Percentiles rank a stretch among this genome's conserved stretches.
Evolutionary conservation across 2,797 vertebrate species (phyloP).

Genomic region (Sebastes glaucus): DNA sequence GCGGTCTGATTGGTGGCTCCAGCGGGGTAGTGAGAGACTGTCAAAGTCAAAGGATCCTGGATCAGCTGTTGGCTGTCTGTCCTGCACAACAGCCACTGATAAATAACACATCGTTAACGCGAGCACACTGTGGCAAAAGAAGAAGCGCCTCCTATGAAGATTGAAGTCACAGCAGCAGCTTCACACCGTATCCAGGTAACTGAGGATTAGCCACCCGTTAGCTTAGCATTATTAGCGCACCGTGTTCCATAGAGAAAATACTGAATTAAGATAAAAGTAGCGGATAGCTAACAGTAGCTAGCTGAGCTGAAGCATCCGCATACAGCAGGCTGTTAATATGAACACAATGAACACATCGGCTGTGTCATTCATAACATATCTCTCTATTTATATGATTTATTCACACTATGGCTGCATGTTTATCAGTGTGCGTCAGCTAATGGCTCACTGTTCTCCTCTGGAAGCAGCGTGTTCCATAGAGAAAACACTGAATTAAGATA

Average conservation of each 20-base stretch:
- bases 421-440: background rate
- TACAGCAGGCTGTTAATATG: background rate
- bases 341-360: background rate
- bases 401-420: constrained; percentile 3
- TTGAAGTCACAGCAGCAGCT: constrained; percentile 13
- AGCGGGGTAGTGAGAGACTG: constrained; percentile 44
- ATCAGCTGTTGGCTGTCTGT: constrained; percentile 57
- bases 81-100: constrained; percentile 26
- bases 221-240: constrained; percentile 15
- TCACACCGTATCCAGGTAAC: constrained; percentile 60
- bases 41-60: constrained; percentile 68
- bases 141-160: constrained; percentile 17
- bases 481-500: background rate
- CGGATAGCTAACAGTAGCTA: constrained; percentile 20
- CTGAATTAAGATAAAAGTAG: background rate
- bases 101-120: background rate
- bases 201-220: background rate
- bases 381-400: background rate
- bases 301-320: background rate
- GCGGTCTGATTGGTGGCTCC: constrained; percentile 65
- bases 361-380: background rate
- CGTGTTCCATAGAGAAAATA: background rate
- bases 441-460: background rate
- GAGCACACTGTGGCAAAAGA: background rate
- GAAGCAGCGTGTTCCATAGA: background rate